Evolutionary conservation across 2,888 invertebrate species (phyloP).

Genomic region (Julus scandinavius): DNA sequence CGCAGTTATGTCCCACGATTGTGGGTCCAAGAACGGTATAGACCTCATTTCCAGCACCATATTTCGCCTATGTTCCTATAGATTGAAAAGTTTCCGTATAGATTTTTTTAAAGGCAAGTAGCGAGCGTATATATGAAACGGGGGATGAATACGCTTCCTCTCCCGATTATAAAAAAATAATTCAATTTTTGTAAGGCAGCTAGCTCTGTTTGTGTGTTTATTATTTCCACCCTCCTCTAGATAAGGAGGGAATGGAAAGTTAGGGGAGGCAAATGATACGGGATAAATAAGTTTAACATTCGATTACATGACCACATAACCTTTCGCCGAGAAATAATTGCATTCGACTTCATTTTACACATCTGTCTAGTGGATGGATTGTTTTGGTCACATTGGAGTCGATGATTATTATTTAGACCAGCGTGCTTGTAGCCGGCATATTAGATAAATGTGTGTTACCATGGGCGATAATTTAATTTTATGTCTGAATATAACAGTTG

Average conservation of each 20-base stretch:
- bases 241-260: not conserved
- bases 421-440: not conserved
- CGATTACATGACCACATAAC: slow-evolving; percentile 27
- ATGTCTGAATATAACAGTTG: not conserved
- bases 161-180: slow-evolving; percentile 16
- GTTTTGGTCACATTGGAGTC: not conserved
- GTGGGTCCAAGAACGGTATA: not conserved
- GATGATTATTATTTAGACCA: not conserved
- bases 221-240: not conserved
- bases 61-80: not conserved
- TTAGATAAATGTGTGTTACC: not conserved
- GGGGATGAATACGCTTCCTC: slow-evolving; percentile 15
- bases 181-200: slow-evolving; percentile 26
- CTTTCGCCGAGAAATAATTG: not conserved
- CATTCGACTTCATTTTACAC: not conserved
- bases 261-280: slow-evolving; percentile 4
- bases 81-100: not conserved
- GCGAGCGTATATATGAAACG: not conserved
- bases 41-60: not conserved
- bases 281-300: slow-evolving; percentile 5
- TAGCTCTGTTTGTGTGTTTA: no score
- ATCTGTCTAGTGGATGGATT: slow-evolving; percentile 11
- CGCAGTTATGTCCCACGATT: not conserved
- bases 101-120: slow-evolving; percentile 13
- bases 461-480: not conserved